Evolutionary conservation across 2,113 vertebrate species (phyloP).

Genomic region (Colistium nudipinnis): DNA sequence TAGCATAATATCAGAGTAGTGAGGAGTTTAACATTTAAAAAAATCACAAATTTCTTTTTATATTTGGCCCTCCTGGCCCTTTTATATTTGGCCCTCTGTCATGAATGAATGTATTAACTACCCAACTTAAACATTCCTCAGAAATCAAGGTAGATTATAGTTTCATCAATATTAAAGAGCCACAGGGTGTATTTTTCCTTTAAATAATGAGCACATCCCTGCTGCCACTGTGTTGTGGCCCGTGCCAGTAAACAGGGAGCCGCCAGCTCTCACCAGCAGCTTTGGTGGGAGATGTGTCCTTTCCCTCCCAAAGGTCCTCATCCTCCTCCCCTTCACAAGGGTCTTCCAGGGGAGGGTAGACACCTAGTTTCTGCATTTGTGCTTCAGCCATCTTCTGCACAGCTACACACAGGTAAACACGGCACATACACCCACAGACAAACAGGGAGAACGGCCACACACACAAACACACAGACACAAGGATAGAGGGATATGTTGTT

Average conservation of each 20-base stretch:
- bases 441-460: slow-evolving; percentile 45
- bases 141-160: not conserved
- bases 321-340: slow-evolving; percentile 82
- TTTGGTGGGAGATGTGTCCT: slow-evolving; percentile 59
- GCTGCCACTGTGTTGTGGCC: slow-evolving; percentile 1
- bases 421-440: slow-evolving; percentile 38
- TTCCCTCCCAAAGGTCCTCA: slow-evolving; percentile 71
- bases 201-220: slow-evolving; percentile 1
- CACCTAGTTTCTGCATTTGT: slow-evolving; percentile 90
- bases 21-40: not conserved
- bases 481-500: slow-evolving; percentile 68
- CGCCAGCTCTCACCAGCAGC: slow-evolving; percentile 73
- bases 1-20: not conserved
- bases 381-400: slow-evolving; percentile 96
- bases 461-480: slow-evolving; percentile 58
- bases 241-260: slow-evolving; percentile 31
- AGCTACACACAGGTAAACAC: slow-evolving; percentile 78
- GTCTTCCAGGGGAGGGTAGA: slow-evolving; percentile 84
- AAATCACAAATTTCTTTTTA: not conserved
- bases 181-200: slow-evolving; percentile 19
- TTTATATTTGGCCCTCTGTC: too few relatives aligned
- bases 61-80: too few relatives aligned
- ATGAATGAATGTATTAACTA: too few relatives aligned
- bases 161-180: not conserved
- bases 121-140: not conserved